phyloP scores from a whole-genome alignment of 2,797 vertebrate species.

The Peromyscus nudipes region DNA sequence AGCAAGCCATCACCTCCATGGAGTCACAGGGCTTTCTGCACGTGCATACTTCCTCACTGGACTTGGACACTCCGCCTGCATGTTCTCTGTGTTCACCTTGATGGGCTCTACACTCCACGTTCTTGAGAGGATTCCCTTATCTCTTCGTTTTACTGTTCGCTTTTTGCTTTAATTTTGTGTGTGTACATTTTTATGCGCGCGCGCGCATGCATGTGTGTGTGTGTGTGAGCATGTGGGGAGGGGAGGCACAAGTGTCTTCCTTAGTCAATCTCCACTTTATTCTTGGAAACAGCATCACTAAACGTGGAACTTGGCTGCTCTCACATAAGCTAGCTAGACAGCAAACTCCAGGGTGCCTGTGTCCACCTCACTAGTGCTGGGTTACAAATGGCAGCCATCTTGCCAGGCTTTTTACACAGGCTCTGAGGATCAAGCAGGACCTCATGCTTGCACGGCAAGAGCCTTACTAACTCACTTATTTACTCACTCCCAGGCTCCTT shows the following conservation, averaged over 20 bases:
- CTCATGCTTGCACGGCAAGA: background rate
- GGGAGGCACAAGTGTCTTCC: background rate
- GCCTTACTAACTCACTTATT: background rate
- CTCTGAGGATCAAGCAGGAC: background rate
- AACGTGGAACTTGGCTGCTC: background rate
- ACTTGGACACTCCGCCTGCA: background rate
- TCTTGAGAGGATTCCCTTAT: background rate
- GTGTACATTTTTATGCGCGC: background rate
- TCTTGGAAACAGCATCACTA: background rate
- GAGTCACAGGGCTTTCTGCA: background rate
- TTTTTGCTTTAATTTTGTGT: background rate
- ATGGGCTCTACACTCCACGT: too few relatives aligned
- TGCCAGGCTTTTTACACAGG: background rate
- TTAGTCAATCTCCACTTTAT: background rate
- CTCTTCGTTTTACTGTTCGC: background rate
- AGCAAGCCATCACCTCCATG: background rate
- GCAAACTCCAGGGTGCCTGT: background rate
- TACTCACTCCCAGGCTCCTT: background rate
- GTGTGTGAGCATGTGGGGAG: too few relatives aligned
- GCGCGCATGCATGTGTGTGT: too few relatives aligned
- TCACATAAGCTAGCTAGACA: background rate
- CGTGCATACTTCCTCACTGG: background rate
- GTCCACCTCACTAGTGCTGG: background rate
- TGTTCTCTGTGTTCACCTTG: background rate
- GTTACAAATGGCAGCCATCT: background rate